phyloP scores from a whole-genome alignment of 1,140 invertebrate genomes.

The Lerema accius region DNA sequence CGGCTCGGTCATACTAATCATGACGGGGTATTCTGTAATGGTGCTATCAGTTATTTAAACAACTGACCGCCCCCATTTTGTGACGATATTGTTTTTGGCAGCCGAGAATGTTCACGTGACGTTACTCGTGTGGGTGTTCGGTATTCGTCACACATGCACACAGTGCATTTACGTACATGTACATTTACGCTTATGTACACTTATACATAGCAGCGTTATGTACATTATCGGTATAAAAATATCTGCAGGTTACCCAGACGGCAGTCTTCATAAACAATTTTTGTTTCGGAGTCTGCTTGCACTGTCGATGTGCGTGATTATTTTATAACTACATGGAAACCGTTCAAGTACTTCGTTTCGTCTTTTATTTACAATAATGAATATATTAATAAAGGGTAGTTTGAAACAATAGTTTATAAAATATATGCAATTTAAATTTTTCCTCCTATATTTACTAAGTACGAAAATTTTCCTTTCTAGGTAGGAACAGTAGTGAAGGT shows the following conservation, averaged over 20 bases:
- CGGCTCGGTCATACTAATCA: conserved; percentile 14
- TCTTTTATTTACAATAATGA: no score
- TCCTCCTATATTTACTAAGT: no score
- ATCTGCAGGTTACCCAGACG: conserved; percentile 15
- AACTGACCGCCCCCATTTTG: conserved; percentile 36
- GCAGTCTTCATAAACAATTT: neutral
- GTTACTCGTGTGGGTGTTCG: conserved; percentile 37
- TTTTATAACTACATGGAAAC: no score
- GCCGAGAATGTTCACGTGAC: conserved; percentile 44
- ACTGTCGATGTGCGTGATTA: no score
- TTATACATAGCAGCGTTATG: neutral
- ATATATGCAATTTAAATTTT: no score
- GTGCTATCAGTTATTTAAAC: conserved; percentile 41
- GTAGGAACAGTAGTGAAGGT: no score
- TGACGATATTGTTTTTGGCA: conserved; percentile 56
- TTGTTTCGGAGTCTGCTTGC: no score
- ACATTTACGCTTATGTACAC: neutral
- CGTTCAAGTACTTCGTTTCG: no score
- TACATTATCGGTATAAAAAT: conserved; percentile 2
- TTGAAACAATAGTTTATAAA: no score
- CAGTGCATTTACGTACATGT: conserved; percentile 24
- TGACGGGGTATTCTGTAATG: neutral
- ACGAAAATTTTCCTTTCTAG: no score
- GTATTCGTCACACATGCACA: conserved; percentile 33
- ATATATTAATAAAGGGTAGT: no score